phyloP scores from a whole-genome alignment of 2,888 invertebrate species.

The Pristionchus maxplancki region DNA sequence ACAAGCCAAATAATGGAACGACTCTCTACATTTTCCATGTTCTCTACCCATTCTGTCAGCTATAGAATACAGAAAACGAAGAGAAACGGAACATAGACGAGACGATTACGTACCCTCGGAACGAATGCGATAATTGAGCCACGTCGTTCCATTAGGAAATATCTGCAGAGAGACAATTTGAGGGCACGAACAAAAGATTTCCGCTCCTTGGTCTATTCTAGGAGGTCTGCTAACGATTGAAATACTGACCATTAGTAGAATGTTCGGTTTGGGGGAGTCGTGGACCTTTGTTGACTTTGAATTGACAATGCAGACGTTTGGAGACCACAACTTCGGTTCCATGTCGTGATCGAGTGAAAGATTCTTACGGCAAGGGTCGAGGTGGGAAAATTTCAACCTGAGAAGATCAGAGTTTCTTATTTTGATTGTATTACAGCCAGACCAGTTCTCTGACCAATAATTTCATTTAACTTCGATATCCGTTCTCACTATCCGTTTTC shows the following conservation, averaged over 20 bases:
- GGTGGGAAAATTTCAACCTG: constrained; percentile 68
- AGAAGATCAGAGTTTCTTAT: too few relatives aligned
- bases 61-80: neutral
- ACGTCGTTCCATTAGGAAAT: constrained; percentile 76
- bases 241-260: constrained; percentile 69
- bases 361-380: constrained; percentile 74
- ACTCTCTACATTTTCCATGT: neutral
- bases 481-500: neutral
- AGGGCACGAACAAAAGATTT: neutral
- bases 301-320: constrained; percentile 77
- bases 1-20: neutral
- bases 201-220: neutral
- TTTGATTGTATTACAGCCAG: too few relatives aligned
- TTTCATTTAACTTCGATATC: neutral
- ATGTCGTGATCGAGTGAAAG: constrained; percentile 76
- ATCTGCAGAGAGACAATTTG: constrained; percentile 58
- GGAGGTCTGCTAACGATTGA: neutral
- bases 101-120: constrained; percentile 62
- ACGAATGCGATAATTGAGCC: constrained; percentile 76
- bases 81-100: neutral
- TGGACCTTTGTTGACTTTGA: constrained; percentile 75
- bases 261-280: constrained; percentile 76
- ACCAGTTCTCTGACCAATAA: too few relatives aligned
- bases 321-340: constrained; percentile 76
- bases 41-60: neutral